Evolutionary conservation across 2,888 invertebrate genomes (phyloP), one percentile per base, ranked within the genome.

Genomic region (Dynastes maya): DNA sequence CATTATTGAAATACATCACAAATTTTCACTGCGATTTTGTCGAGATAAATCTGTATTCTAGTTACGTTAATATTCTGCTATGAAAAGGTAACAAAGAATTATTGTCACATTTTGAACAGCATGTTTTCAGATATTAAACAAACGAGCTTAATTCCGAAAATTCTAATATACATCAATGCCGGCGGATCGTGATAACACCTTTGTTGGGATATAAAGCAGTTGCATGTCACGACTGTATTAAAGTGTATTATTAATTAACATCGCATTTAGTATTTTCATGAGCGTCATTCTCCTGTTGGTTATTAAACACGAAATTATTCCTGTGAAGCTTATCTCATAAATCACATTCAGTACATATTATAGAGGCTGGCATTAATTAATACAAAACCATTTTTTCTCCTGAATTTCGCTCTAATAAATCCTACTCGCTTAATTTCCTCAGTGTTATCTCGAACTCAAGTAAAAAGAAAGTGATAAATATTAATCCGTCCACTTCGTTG

Each of bases 211-310:
- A 76, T 51, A 65, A 76, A 76, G 67, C 67, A 49, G 78, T 78
- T 78, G 78, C 78, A 78, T 78, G 78, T 72, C 78, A 78, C 53
- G 58, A 64, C 72, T 63, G 71, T 78, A 78, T 78, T 78, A 78
- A 71, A 78, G 72, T 72, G 61, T 64, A 63, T 63, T 78, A 78
- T 78, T 78, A 78, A 78, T 78, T 78, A 78, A 78, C 70, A 63
- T 61, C 71, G 32, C 40, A 78, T 78, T 78, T 78, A 78, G 72
- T 72, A 78, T 72, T 71, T 78, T 72, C 78, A 71, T 78, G 64
- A 72, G 45, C 78, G 78, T 78, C 72, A 78, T 71, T 78, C 65
- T 49, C 65, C 37, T 53, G 67, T 53, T 74, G 72, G 72, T 74
- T 74, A 74, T 74, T 74, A 74, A 74, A 74, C 72, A 61, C 45